These are phyloP conservation scores for Xylota segnis DNA, from an alignment of 2,888 invertebrate genomes.

Conservation along the genomic window DNA sequence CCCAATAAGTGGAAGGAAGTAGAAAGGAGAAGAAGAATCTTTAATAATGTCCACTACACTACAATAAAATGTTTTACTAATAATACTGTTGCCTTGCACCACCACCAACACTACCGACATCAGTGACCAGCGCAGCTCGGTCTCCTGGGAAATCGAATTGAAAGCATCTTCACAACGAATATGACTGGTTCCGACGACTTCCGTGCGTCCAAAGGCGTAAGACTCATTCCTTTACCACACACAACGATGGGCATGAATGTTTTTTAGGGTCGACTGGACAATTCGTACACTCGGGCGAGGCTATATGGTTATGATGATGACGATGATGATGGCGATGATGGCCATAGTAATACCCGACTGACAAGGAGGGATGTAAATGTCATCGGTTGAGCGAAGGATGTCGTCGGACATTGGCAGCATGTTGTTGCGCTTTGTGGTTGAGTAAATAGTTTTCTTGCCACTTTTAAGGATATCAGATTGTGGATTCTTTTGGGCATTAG, in stretches of 20 bases:
- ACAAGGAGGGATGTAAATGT: conserved; percentile 44
- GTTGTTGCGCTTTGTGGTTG: conserved; percentile 1
- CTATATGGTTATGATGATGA: conserved; percentile 33
- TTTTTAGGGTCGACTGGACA: conserved; percentile 33
- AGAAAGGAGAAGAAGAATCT: not conserved
- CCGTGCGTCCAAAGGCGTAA: conserved; percentile 16
- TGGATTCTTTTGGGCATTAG: not conserved
- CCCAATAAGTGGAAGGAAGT: too few relatives aligned
- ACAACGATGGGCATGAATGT: conserved; percentile 1
- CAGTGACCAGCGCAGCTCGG: conserved; percentile 7
- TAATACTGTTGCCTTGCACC: conserved; percentile 7
- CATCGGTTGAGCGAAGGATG: conserved; percentile 7
- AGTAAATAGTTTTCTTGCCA: conserved; percentile 29
- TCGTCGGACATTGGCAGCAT: not conserved
- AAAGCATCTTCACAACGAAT: conserved; percentile 25
- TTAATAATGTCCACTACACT: conserved; percentile 17
- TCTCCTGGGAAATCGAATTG: conserved; percentile 55
- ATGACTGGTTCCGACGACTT: conserved; percentile 7
- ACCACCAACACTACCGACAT: conserved; percentile 5
- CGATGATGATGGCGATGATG: conserved; percentile 30
- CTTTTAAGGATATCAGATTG: conserved; percentile 40
- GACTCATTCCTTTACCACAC: not conserved
- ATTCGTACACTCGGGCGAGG: conserved; percentile 15
- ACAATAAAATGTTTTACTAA: conserved; percentile 32
- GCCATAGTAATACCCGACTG: conserved; percentile 28